Evolutionary conservation across 2,888 invertebrate genomes (phyloP).

Genomic region (Phoenoteleia sp.): DNA sequence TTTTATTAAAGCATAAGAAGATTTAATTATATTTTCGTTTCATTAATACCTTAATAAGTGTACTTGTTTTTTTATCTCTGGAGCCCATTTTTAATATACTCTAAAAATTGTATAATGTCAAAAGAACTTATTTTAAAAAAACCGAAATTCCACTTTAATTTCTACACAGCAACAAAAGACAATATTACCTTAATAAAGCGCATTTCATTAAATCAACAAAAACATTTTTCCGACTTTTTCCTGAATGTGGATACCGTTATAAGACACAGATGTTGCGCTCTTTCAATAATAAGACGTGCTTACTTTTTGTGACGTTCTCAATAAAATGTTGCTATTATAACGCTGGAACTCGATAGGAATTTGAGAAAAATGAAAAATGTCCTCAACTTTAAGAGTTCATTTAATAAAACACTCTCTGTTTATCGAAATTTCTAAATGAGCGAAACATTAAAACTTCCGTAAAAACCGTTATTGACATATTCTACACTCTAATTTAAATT

Average conservation of each 20-base stretch:
- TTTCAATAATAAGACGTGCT: slow-evolving; percentile 70
- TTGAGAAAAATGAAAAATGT: slow-evolving; percentile 45
- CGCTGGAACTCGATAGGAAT: slow-evolving; percentile 11
- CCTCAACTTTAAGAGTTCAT: slow-evolving; percentile 11
- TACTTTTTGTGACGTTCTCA: slow-evolving; percentile 58
- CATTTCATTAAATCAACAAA: slow-evolving; percentile 59
- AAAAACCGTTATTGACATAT: slow-evolving; percentile 36
- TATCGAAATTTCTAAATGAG: slow-evolving; percentile 43
- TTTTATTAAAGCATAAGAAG: slow-evolving; percentile 10
- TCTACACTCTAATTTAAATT: slow-evolving; percentile 27
- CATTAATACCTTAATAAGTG: too few relatives aligned
- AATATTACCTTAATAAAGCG: slow-evolving; percentile 43
- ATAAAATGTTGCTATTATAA: slow-evolving; percentile 61
- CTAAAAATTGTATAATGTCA: too few relatives aligned
- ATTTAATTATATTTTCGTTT: too few relatives aligned
- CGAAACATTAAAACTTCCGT: neutral
- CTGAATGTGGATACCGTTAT: slow-evolving; percentile 63
- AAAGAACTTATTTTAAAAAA: neutral
- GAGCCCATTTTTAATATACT: too few relatives aligned
- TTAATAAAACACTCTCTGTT: slow-evolving; percentile 13
- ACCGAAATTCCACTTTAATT: slow-evolving; percentile 20
- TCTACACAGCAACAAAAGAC: slow-evolving; percentile 2
- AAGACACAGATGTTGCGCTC: slow-evolving; percentile 69
- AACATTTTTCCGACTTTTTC: slow-evolving; percentile 47
- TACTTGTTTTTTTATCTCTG: too few relatives aligned